Evolutionary conservation across 2,113 vertebrate genomes (phyloP), one percentile per base, ranked within the genome.

Genomic region (Pangasianodon gigas): DNA sequence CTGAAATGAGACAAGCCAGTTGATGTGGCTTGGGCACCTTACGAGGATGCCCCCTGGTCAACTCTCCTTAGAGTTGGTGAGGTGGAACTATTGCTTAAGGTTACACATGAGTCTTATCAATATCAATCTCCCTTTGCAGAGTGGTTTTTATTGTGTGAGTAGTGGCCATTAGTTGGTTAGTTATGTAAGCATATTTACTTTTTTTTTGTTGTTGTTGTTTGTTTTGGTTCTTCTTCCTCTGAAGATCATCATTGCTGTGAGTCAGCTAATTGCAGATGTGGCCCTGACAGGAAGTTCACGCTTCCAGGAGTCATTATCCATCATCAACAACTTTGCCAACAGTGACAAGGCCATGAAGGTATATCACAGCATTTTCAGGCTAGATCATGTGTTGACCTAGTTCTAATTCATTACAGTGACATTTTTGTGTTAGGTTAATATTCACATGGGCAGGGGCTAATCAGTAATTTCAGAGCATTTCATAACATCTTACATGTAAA

Each of bases 251-350:
- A 99, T 99, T 46, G 98, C 98, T 2, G 98, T 99, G 51, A 99
- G 98, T 93, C 98, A 99, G 81, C 94, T 99, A 88, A 98, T 99
- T 93, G 98, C 98, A 19, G 98, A 99, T 37, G 98, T 99, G 91
- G 98, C 97, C 0, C 96, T 99, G 48, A 98, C 97, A 0, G 98
- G 98, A 91, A 98, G 98, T 58, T 98, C 98, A 0, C 97, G 98
- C 87, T 99, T 99, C 95, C 98, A 99, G 93, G 98, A 99, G 91
- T 99, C 98, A 2, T 96, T 99, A 24, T 99, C 97, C 81, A 97
- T 99, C 94, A 98, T 99, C 94, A 99, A 99, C 96, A 99, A 99
- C 95, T 99, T 99, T 91, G 98, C 98, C 85, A 99, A 99, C 91
- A 99, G 98, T 0, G 98, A 99, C 96, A 97, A 97, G 86, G 97